Conservation (phyloP, 2,888 invertebrate species). For the Strigamia transsilvanica region DNA sequence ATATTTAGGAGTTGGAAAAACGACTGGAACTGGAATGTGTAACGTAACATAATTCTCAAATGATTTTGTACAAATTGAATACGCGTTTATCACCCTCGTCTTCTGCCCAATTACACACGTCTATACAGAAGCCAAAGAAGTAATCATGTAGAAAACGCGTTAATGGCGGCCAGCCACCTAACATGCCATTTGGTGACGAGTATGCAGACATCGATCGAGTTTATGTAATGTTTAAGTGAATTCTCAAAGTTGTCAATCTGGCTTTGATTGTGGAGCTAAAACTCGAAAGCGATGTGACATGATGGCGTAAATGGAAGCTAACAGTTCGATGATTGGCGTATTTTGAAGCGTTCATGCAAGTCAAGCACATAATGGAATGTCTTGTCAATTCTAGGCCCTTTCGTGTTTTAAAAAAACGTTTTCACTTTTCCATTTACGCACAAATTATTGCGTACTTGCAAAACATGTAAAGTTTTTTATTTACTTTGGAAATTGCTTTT, state of each 20-base stretch:
- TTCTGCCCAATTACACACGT: conserved; percentile 34
- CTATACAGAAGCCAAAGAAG: neutral
- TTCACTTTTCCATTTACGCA: neutral
- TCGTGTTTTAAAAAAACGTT: neutral
- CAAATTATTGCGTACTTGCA: neutral
- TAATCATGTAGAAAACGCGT: conserved; percentile 44
- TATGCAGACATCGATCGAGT: conserved; percentile 47
- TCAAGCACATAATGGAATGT: conserved; percentile 30
- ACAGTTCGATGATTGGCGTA: neutral
- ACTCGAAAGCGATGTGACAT: neutral
- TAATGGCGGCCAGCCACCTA: conserved; percentile 47
- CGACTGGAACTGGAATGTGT: neutral
- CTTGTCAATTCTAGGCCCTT: neutral
- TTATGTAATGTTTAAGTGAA: conserved; percentile 46
- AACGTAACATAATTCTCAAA: neutral
- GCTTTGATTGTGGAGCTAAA: conserved; percentile 28
- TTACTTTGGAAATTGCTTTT: too few species aligned
- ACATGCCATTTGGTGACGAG: conserved; percentile 43
- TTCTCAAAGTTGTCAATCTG: conserved; percentile 32
- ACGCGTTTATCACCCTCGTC: neutral
- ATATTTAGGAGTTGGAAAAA: neutral
- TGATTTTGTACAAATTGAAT: neutral
- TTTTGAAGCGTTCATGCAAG: conserved; percentile 32
- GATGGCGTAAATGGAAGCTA: neutral
- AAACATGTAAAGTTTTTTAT: too few species aligned